Percentiles rank a stretch among this genome's conserved stretches.
These are phyloP conservation scores for Hermaeophaga mercurialis DNA, from an alignment of 2,888 invertebrate genomes.

Conservation along the genomic window DNA sequence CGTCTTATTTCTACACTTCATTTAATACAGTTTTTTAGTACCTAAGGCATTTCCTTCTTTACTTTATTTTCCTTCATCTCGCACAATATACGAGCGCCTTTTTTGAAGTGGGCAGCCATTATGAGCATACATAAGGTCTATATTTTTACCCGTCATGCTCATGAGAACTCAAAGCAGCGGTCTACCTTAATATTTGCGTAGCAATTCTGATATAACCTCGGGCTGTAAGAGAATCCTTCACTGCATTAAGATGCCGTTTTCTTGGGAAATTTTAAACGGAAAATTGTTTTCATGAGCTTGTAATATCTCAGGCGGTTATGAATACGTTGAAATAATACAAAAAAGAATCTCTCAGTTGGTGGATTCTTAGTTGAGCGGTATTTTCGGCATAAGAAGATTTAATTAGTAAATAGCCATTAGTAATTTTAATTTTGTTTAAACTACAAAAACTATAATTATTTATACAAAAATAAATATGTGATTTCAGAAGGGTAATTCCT, in stretches of 20 bases:
- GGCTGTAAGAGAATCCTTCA: constrained; percentile 22
- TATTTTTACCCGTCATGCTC: constrained; percentile 15
- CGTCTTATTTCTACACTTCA: no score
- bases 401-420: no score
- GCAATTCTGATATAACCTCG: constrained; percentile 23
- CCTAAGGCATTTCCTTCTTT: neutral
- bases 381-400: no score
- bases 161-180: constrained; percentile 12
- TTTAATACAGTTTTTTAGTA: neutral
- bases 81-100: constrained; percentile 4
- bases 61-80: neutral
- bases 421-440: no score
- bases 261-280: constrained; percentile 27
- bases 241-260: constrained; percentile 27
- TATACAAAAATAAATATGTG: no score
- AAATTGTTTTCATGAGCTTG: constrained; percentile 26
- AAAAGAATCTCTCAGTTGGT: no score
- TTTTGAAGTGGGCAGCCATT: constrained; percentile 25
- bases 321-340: neutral
- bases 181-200: constrained; percentile 27
- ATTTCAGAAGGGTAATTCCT: no score
- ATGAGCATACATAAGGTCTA: constrained; percentile 23
- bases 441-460: no score
- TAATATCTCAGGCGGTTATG: constrained; percentile 8
- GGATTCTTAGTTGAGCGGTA: no score